Conservation (phyloP, 2,888 invertebrate genomes). For the Leucoma salicis region DNA sequence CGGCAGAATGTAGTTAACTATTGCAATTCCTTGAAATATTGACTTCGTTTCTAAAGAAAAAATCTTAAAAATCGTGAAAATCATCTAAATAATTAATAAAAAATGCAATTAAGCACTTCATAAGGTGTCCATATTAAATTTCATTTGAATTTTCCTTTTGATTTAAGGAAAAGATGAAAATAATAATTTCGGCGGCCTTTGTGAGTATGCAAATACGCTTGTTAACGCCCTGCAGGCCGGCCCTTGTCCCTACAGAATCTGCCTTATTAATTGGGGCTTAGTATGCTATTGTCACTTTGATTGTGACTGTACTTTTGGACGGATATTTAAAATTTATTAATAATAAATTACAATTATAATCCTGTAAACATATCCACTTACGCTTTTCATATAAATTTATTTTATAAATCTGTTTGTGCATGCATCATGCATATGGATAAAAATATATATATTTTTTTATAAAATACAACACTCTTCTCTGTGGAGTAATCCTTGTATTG, state of each 20-base stretch:
- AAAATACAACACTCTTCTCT: no score
- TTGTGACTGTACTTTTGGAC: slow-evolving; percentile 20
- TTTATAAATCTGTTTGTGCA: no score
- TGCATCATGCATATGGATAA: no score
- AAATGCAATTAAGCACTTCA: not conserved
- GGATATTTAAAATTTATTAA: not conserved
- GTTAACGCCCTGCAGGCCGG: slow-evolving; percentile 14
- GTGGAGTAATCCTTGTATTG: no score
- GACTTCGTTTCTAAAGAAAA: no score
- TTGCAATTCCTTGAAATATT: no score
- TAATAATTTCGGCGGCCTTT: slow-evolving; percentile 26
- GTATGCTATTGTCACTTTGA: slow-evolving; percentile 25
- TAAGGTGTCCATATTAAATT: slow-evolving; percentile 3
- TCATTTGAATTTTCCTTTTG: slow-evolving; percentile 29
- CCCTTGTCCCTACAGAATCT: slow-evolving; percentile 23
- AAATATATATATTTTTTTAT: no score
- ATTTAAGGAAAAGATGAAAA: slow-evolving; percentile 27
- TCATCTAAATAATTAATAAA: not conserved
- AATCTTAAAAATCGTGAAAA: not conserved
- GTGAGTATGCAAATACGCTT: slow-evolving; percentile 36
- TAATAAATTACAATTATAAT: no score
- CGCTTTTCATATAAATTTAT: no score
- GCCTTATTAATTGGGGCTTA: slow-evolving; percentile 33
- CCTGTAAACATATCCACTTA: no score
- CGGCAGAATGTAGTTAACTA: no score